These are phyloP conservation scores for Cossypha caffra DNA, from an alignment of 2,797 vertebrate genomes.

Conservation along the genomic window DNA sequence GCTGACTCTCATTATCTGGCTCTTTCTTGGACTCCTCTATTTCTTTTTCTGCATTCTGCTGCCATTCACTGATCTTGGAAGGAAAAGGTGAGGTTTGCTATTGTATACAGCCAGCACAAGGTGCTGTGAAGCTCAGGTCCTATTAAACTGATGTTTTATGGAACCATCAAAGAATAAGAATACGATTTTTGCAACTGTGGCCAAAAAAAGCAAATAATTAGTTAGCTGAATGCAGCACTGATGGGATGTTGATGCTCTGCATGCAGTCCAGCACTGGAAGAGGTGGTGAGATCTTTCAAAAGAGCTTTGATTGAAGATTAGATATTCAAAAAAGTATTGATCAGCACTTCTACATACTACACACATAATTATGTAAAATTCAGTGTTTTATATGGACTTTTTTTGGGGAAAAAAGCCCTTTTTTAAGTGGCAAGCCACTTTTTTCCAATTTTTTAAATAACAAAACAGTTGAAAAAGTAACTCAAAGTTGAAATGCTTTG, in stretches of 20 bases:
- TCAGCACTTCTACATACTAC: neutral
- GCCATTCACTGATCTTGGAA: neutral
- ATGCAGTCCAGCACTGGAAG: neutral
- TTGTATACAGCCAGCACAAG: neutral
- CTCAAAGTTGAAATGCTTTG: neutral
- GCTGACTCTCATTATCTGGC: neutral
- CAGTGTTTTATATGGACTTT: neutral
- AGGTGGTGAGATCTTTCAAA: neutral
- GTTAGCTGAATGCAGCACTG: neutral
- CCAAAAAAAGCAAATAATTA: neutral
- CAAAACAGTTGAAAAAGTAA: neutral
- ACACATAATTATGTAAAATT: neutral
- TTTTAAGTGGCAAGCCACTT: neutral
- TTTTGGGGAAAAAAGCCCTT: rapidly evolving
- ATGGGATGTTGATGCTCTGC: neutral
- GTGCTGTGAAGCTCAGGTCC: neutral
- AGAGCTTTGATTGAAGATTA: neutral
- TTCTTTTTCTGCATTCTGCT: neutral
- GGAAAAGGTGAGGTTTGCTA: neutral
- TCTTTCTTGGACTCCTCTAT: neutral
- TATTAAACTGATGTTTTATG: neutral
- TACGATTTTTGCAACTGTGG: neutral
- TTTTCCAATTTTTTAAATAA: neutral
- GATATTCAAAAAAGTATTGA: neutral
- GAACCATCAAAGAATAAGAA: neutral